Evolutionary conservation across 2,797 vertebrate species (phyloP), one percentile per base, ranked within the genome.

Genomic region (Bucorvus abyssinicus): DNA sequence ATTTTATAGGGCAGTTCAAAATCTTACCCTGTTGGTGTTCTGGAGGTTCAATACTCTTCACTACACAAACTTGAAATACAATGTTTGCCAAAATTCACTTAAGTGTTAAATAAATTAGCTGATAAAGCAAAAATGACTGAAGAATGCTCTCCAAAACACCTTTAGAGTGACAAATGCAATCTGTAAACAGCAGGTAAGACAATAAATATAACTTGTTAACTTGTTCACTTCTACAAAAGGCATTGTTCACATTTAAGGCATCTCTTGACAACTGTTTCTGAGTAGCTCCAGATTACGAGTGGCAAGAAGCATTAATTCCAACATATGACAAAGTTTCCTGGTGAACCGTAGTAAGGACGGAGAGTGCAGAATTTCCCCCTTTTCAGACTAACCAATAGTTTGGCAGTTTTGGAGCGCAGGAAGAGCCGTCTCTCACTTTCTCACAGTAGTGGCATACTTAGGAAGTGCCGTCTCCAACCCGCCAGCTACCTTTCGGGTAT

Each of bases 351-450:
- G 22, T 2, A 68, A 29, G 38, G 47, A 36, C 3, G 3, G 13
- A 20, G 65, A 9, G 9, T 4, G 17, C 17, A 47, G 36, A 52
- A 68, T 6, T 27, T 47, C 42, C n/a, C 21, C 23, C 38, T 44
- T 73, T 47, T 27, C 21, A 17, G 17, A 1, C n/a, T 24, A 40
- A 27, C 17, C 22, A 40, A 29, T 18, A 38, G 7, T 15, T 30
- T 19, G 49, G 7, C 44, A 40, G 30, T 0, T 20, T 14, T 14
- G 40, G 22, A 53, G 45, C 0, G 0, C 18, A 10, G 40, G 34
- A 57, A 80, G 30, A 36, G 38, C 68, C 60, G 5, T 2, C 18
- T 38, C 32, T 42, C 44, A 2, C 65, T 34, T 19, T 27, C 53
- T 24, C n/a, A 27, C 29, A 20, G 11, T 1, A 18, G 11, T 7